Evolutionary conservation across 2,888 invertebrate genomes (phyloP).

Genomic region (Amphipyra berbera): DNA sequence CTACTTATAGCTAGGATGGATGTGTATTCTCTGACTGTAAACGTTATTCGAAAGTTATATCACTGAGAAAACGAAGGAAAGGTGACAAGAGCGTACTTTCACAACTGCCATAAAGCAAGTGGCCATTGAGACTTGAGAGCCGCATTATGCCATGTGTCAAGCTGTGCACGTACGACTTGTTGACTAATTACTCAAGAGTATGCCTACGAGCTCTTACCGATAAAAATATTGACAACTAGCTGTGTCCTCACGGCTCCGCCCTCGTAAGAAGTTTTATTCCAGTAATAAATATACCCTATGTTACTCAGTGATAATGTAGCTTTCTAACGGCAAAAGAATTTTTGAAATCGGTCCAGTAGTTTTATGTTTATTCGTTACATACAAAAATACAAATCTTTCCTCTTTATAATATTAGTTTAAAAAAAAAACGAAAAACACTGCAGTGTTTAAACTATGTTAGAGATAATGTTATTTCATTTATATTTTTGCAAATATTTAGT

Average conservation of each 20-base stretch:
- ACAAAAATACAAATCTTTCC: too few species aligned
- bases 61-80: slow-evolving; percentile 54
- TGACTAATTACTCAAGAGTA: slow-evolving; percentile 44
- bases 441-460: background rate
- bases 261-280: too few species aligned
- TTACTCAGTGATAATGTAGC: too few species aligned
- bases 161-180: slow-evolving; percentile 15
- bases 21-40: slow-evolving; percentile 30
- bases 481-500: too few species aligned
- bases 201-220: background rate
- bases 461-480: too few species aligned
- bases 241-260: too few species aligned
- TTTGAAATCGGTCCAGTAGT: too few species aligned
- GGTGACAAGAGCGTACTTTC: slow-evolving; percentile 56
- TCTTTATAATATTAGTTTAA: too few species aligned
- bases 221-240: background rate
- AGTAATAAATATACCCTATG: too few species aligned
- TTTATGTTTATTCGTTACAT: too few species aligned
- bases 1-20: slow-evolving; percentile 8
- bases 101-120: slow-evolving; percentile 50
- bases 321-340: too few species aligned
- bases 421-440: background rate
- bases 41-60: slow-evolving; percentile 55
- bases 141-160: slow-evolving; percentile 30
- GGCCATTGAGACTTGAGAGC: slow-evolving; percentile 22